Conservation (phyloP, 2,113 vertebrate species). For the Chrysemys picta region DNA sequence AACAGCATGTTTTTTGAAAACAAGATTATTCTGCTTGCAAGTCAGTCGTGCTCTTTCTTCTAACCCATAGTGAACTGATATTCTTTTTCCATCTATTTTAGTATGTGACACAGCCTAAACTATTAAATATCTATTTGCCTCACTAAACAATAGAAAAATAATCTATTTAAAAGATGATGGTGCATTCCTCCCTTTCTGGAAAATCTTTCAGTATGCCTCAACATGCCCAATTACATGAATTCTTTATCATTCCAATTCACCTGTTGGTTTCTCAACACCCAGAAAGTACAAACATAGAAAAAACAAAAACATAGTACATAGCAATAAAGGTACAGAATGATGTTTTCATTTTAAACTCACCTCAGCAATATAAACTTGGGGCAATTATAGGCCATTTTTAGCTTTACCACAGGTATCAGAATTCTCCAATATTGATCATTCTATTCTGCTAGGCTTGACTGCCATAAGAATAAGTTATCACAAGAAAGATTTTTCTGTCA, state of each 20-base stretch:
- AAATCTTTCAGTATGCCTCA: neutral
- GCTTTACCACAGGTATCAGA: neutral
- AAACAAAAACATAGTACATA: neutral
- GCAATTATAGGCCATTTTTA: neutral
- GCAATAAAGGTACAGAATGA: neutral
- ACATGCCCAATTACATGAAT: conserved; percentile 1
- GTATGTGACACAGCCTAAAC: neutral
- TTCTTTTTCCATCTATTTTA: neutral
- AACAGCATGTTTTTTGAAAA: conserved; percentile 2
- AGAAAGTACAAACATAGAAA: neutral
- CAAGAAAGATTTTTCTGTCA: neutral
- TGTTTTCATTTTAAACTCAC: neutral
- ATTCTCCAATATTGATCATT: neutral
- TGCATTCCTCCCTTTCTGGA: neutral
- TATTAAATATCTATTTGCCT: conserved; percentile 11
- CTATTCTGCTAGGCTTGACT: neutral
- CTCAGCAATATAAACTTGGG: neutral
- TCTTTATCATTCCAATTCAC: neutral
- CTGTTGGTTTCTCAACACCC: neutral
- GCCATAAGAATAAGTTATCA: neutral
- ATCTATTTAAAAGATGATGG: neutral
- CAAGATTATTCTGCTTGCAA: neutral
- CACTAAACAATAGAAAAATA: conserved; percentile 18
- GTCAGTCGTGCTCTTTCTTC: neutral
- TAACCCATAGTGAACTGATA: neutral